These are phyloP conservation scores for Monarcha castaneiventris DNA, from an alignment of 2,113 vertebrate species.

Conservation along the genomic window DNA sequence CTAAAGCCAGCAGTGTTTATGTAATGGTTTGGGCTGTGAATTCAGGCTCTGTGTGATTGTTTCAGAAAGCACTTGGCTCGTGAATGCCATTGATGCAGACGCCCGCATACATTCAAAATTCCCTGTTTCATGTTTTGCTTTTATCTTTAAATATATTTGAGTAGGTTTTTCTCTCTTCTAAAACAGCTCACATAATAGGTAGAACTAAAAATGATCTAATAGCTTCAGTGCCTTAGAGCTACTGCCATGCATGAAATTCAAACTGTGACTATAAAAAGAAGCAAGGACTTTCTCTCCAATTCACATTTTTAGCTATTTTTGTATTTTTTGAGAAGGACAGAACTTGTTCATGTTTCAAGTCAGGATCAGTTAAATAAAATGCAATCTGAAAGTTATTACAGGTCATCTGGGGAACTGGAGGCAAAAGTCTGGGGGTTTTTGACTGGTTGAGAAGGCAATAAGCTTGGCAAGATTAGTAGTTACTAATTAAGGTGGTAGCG, in stretches of 20 bases:
- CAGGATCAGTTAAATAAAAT: background rate
- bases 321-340: background rate
- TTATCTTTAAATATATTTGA: conserved; percentile 8
- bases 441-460: background rate
- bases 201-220: conserved; percentile 17
- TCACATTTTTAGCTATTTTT: background rate
- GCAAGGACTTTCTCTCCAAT: background rate
- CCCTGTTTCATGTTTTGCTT: background rate
- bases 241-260: background rate
- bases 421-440: background rate
- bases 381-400: background rate
- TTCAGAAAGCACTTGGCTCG: background rate
- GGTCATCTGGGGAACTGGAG: background rate
- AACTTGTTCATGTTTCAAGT: conserved; percentile 11
- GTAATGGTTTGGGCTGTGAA: background rate
- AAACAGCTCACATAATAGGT: background rate
- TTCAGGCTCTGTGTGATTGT: background rate
- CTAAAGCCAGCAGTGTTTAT: background rate
- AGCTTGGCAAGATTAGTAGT: background rate
- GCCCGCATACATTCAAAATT: background rate
- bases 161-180: background rate
- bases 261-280: background rate
- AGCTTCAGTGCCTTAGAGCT: background rate
- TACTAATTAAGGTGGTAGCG: background rate
- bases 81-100: background rate